Evolutionary conservation across 2,113 vertebrate species (phyloP).

Genomic region (Dicaeum eximium): DNA sequence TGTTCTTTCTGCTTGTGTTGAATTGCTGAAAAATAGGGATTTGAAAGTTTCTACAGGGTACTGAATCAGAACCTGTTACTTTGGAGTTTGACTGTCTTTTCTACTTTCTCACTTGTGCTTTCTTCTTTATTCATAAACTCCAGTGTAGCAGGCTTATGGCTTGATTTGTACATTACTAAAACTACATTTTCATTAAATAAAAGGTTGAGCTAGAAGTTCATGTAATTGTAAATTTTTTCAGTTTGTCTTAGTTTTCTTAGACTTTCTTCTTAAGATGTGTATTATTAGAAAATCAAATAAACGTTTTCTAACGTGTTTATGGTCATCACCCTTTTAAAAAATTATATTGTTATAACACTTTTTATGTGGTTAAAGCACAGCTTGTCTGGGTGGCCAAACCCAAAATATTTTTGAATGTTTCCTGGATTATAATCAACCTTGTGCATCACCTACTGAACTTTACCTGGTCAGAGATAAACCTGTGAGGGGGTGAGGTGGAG

Average conservation of each 20-base stretch:
- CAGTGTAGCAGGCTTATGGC: neutral
- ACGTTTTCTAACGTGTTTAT: neutral
- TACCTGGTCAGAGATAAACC: neutral
- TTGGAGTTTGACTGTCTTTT: neutral
- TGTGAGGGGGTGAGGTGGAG: neutral
- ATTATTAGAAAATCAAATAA: neutral
- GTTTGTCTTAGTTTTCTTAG: neutral
- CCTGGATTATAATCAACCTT: neutral
- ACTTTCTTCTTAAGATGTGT: neutral
- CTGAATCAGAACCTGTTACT: neutral
- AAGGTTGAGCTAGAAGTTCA: neutral
- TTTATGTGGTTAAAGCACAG: neutral
- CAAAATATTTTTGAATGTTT: neutral
- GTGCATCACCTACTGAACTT: neutral
- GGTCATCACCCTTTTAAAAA: neutral
- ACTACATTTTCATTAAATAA: neutral
- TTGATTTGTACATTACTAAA: neutral
- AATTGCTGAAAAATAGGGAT: neutral
- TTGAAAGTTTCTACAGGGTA: neutral
- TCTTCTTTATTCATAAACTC: neutral
- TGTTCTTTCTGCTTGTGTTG: neutral
- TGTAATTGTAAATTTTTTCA: neutral
- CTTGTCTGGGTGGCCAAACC: neutral
- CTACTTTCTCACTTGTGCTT: neutral
- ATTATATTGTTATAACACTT: neutral